Evolutionary conservation across 2,113 vertebrate genomes (phyloP).

Genomic region (Hemicordylus capensis): DNA sequence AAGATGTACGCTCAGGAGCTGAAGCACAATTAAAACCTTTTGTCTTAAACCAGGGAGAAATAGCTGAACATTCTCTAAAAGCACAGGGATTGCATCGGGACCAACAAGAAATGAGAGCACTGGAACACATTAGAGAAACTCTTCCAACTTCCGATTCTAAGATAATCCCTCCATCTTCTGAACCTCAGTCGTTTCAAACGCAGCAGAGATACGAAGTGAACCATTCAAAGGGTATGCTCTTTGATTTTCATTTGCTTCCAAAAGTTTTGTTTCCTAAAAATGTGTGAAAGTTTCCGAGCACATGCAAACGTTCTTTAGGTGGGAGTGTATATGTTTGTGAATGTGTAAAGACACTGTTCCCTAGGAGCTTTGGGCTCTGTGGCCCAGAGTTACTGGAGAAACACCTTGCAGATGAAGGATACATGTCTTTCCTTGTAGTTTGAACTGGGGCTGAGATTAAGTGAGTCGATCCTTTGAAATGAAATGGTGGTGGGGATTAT

Average conservation of each 20-base stretch:
- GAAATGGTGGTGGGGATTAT: no score
- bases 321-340: neutral
- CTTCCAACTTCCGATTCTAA: conserved; percentile 61
- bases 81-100: conserved; percentile 38
- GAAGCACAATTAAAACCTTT: conserved; percentile 38
- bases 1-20: conserved; percentile 24
- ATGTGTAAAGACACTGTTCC: neutral
- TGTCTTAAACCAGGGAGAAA: conserved; percentile 27
- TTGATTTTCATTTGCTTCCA: neutral
- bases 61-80: conserved; percentile 44
- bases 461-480: neutral
- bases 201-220: conserved; percentile 65
- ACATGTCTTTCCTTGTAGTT: neutral
- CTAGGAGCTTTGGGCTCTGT: neutral
- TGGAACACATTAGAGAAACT: conserved; percentile 44
- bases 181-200: conserved; percentile 55
- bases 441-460: neutral
- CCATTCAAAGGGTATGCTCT: conserved; percentile 71
- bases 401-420: neutral
- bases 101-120: conserved; percentile 17
- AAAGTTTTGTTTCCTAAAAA: neutral
- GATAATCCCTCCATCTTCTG: conserved; percentile 53
- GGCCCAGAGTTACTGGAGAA: neutral
- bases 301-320: neutral
- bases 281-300: neutral